Evolutionary conservation across 1,140 invertebrate genomes (phyloP).

Genomic region (Camponotus pennsylvanicus): DNA sequence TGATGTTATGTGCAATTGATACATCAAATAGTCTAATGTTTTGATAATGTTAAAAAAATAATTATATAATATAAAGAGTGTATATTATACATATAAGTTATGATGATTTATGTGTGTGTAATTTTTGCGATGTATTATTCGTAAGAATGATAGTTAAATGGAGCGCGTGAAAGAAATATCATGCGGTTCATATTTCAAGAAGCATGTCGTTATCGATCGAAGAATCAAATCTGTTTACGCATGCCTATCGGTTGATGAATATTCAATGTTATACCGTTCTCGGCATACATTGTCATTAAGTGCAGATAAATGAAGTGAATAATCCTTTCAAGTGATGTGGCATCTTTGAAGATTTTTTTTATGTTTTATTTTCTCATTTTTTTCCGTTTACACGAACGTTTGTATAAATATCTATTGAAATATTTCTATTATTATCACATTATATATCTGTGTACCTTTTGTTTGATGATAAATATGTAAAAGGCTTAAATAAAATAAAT

Average conservation of each 20-base stretch:
- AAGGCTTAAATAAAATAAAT: too few relatives aligned
- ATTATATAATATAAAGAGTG: conserved; percentile 46
- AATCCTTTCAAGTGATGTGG: conserved; percentile 7
- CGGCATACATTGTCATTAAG: conserved; percentile 25
- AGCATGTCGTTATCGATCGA: conserved; percentile 28
- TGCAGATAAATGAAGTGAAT: conserved; percentile 13
- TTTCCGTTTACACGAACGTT: not conserved
- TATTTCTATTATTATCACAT: conserved; percentile 6
- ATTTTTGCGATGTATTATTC: conserved; percentile 64
- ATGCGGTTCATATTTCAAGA: conserved; percentile 33
- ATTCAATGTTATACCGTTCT: conserved; percentile 42
- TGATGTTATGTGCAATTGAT: conserved; percentile 74
- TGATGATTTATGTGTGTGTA: conserved; percentile 58
- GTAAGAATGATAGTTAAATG: conserved; percentile 39
- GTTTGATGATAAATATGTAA: not conserved
- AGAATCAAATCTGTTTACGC: conserved; percentile 15
- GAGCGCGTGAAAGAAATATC: not conserved
- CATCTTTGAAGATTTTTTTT: not conserved
- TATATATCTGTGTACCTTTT: not conserved
- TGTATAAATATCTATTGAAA: not conserved
- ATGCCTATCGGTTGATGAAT: conserved; percentile 38
- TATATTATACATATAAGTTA: conserved; percentile 67
- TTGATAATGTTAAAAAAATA: conserved; percentile 65
- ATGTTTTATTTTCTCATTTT: not conserved
- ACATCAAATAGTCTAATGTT: conserved; percentile 71